These are phyloP conservation scores for Eutrigla gurnardus DNA, from an alignment of 2,797 vertebrate species.

Conservation along the genomic window DNA sequence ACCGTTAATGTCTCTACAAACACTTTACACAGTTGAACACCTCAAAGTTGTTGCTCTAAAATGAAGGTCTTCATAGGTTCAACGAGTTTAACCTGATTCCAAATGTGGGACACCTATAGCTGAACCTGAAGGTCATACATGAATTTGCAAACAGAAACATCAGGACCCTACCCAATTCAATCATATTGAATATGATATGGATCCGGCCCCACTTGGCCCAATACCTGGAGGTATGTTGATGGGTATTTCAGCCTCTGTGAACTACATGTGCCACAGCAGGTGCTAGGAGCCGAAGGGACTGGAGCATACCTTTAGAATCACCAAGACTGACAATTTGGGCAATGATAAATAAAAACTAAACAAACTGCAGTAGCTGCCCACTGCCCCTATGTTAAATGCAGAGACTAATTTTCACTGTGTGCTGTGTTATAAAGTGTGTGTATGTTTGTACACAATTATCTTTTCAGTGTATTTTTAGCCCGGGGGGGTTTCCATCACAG, in stretches of 20 bases:
- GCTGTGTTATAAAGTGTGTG: neutral
- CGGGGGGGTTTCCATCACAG: too few relatives aligned
- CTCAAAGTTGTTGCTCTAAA: neutral
- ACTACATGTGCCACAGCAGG: too few relatives aligned
- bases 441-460: neutral
- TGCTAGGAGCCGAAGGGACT: too few relatives aligned
- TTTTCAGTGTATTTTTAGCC: neutral
- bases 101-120: neutral
- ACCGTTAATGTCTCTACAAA: neutral
- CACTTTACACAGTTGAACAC: too few relatives aligned
- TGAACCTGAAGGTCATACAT: neutral
- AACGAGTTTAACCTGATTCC: neutral
- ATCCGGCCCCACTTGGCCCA: too few relatives aligned
- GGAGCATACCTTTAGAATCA: neutral
- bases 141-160: neutral
- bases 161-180: neutral
- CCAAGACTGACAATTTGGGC: neutral
- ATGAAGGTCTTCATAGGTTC: neutral
- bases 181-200: neutral
- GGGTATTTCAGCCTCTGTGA: too few relatives aligned
- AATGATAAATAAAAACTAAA: neutral
- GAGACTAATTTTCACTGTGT: too few relatives aligned
- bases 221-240: too few relatives aligned
- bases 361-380: too few relatives aligned
- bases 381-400: too few relatives aligned